Base-by-base conservation (phyloP, 2,888 invertebrate species). In the Masnerella sp. region DNA sequence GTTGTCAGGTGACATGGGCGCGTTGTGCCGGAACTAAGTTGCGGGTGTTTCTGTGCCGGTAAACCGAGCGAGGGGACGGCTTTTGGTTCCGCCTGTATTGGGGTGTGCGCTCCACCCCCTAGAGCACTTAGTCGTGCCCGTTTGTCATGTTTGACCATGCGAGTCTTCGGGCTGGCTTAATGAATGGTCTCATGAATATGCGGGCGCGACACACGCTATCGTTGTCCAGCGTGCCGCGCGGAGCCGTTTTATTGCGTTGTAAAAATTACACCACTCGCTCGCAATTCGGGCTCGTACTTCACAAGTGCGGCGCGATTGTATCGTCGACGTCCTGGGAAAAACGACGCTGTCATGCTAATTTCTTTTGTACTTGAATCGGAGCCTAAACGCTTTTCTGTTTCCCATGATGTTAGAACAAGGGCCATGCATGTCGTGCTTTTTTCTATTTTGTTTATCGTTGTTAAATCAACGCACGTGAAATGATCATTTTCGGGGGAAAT, bases 81-180 rank as follows among this genome's bases (percentile, higher is more conserved):
- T n/a, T n/a, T n/a, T n/a, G n/a, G n/a, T n/a, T n/a, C n/a, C n/a
- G n/a, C n/a, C n/a, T n/a, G n/a, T n/a, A n/a, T n/a, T n/a, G n/a
- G n/a, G n/a, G 28, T 45, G 14, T 18, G 30, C 34, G 30, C n/a
- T 9, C 30, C 70, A 51, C 62, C 73, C 70, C 73, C 56, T 20
- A 74, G 68, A 74, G 68, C 73, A 64, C 43, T 64, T 56, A 62
- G 54, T 54, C 54, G 64, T 45, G 58, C 25, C 62, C 51, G 73
- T 74, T 74, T 74, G 68, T 74, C 73, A 74, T 74, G 73, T 74
- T 74, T 67, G 73, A 64, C 73, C 73, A 74, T 68, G 73, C 73
- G 62, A 67, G 73, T 74, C 73, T 68, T 74, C 42, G 62, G 68
- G 58, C 56, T 40, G 51, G 73, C 68, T 74, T 74, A 74, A 74